phyloP scores from a whole-genome alignment of 2,888 invertebrate species.

The Ectemnius lituratus region DNA sequence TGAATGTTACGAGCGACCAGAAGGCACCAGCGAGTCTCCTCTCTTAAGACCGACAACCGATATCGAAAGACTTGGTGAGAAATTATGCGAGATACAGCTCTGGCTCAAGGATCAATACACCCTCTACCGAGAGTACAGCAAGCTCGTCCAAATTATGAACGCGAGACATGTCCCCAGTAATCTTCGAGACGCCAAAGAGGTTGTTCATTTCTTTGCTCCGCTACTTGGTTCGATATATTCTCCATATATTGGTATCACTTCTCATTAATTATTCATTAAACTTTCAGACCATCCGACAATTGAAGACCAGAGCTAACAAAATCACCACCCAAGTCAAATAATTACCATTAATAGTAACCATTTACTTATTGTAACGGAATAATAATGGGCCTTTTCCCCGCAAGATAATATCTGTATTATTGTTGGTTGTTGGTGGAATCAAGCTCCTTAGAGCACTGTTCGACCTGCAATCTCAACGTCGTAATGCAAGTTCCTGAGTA shows the following conservation, averaged over 20 bases:
- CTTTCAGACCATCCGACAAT: too few species aligned
- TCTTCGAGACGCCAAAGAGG: conserved; percentile 57
- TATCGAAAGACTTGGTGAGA: conserved; percentile 44
- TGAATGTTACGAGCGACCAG: conserved; percentile 53
- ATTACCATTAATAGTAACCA: too few species aligned
- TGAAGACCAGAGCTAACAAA: too few species aligned
- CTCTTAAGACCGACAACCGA: conserved; percentile 8
- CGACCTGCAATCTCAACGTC: too few species aligned
- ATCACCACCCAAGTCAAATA: too few species aligned
- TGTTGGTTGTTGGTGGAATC: too few species aligned
- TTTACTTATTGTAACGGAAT: too few species aligned
- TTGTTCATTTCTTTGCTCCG: conserved; percentile 25
- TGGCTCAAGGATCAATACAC: conserved; percentile 69
- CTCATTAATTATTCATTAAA: too few species aligned
- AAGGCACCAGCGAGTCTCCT: conserved; percentile 38
- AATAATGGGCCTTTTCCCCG: too few species aligned
- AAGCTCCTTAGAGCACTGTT: too few species aligned
- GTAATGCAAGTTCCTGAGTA: too few species aligned
- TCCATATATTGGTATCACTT: neutral
- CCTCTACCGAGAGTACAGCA: conserved; percentile 64
- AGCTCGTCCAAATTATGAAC: conserved; percentile 62
- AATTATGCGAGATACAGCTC: conserved; percentile 61
- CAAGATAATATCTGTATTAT: too few species aligned
- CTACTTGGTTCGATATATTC: neutral
- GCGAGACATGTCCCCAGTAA: conserved; percentile 61